A percentile compares a stretch with the other conserved stretches of the same genome.
Evolutionary conservation across 2,888 invertebrate genomes (phyloP).

Genomic region (Polymixis flavicincta): DNA sequence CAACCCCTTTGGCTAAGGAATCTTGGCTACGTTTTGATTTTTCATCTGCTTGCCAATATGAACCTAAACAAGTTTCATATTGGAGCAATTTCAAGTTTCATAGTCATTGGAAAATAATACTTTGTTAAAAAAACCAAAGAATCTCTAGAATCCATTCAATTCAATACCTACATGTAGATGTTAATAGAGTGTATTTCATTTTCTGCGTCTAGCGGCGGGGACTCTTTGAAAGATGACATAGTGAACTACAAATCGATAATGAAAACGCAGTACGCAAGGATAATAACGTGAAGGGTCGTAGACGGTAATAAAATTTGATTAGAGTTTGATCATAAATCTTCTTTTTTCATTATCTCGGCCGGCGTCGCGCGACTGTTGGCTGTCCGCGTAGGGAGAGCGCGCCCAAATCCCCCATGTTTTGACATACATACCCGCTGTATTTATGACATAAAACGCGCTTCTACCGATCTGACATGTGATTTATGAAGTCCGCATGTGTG

Average conservation of each 20-base stretch:
- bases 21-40: slow-evolving; percentile 80
- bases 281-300: slow-evolving; percentile 81
- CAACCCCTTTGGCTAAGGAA: slow-evolving; percentile 86
- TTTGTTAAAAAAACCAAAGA: background rate
- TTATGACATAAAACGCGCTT: slow-evolving; percentile 85
- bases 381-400: slow-evolving; percentile 78
- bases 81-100: slow-evolving; percentile 21
- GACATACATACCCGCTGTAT: slow-evolving; percentile 87
- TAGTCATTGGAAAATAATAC: background rate
- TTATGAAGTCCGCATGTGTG: slow-evolving; percentile 89
- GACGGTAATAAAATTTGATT: slow-evolving; percentile 89
- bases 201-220: background rate
- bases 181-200: background rate
- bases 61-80: too few relatives aligned
- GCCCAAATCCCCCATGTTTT: slow-evolving; percentile 89
- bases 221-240: slow-evolving; percentile 65
- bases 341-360: slow-evolving; percentile 88
- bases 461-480: slow-evolving; percentile 85
- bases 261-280: slow-evolving; percentile 73
- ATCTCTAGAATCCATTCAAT: background rate
- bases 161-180: too few relatives aligned
- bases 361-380: slow-evolving; percentile 77
- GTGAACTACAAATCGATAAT: slow-evolving; percentile 78
- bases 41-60: slow-evolving; percentile 67
- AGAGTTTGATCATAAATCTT: slow-evolving; percentile 89